Evolutionary conservation across 2,113 vertebrate species (phyloP).

Genomic region (Gallinago media): DNA sequence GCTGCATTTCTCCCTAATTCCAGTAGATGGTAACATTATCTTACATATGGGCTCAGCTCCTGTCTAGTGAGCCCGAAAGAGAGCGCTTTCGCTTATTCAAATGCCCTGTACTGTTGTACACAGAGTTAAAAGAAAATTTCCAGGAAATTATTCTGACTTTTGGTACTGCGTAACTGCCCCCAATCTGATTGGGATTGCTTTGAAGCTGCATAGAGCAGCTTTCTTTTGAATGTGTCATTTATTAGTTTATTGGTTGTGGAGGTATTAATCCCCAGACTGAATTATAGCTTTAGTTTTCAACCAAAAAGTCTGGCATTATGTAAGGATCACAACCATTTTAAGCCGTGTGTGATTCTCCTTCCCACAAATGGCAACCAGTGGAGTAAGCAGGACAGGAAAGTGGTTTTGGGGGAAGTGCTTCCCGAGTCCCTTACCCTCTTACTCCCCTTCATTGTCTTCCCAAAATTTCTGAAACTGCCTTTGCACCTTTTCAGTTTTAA

Average conservation of each 20-base stretch:
- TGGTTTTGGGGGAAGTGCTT: accelerated
- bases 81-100: not conserved
- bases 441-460: not conserved
- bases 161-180: not conserved
- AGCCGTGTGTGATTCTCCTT: not conserved
- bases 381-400: not conserved
- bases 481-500: not conserved
- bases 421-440: not conserved
- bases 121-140: not conserved
- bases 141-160: not conserved
- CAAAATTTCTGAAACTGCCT: not conserved
- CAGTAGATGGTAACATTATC: constrained; percentile 32
- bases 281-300: not conserved
- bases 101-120: not conserved
- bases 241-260: not conserved
- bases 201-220: not conserved
- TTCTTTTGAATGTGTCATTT: not conserved
- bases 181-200: not conserved
- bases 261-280: not conserved
- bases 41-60: not conserved
- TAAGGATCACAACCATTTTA: not conserved
- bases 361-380: not conserved
- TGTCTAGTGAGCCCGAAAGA: accelerated
- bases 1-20: not conserved
- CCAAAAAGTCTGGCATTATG: accelerated